phyloP scores from a whole-genome alignment of 2,797 vertebrate genomes.

The Peromyscus melanophrys region DNA sequence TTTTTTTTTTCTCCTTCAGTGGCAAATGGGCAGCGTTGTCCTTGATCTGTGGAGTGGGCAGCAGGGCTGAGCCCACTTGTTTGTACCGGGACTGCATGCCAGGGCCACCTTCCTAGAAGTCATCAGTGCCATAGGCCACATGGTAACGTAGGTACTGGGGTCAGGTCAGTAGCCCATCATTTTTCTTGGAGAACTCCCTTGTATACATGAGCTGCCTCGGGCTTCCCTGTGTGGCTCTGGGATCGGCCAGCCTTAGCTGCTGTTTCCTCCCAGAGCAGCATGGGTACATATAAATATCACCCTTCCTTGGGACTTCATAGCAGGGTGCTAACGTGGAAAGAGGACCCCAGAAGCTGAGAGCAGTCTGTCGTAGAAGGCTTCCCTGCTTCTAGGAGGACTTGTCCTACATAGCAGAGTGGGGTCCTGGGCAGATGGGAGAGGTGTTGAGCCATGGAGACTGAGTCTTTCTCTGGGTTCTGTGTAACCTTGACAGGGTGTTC shows the following conservation, averaged over 20 bases:
- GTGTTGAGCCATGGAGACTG: neutral
- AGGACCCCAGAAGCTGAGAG: fast-evolving
- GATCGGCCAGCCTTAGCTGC: neutral
- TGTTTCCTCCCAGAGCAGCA: neutral
- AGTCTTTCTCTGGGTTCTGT: neutral
- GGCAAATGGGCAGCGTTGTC: neutral
- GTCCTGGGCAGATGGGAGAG: no score
- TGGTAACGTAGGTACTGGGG: neutral
- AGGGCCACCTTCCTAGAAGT: neutral
- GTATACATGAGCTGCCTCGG: neutral
- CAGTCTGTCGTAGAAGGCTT: neutral
- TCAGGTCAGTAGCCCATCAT: neutral
- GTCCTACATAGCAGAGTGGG: neutral
- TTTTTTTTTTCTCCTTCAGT: neutral
- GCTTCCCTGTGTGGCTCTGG: neutral
- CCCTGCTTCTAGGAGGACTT: no score
- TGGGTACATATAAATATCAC: neutral
- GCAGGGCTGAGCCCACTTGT: neutral
- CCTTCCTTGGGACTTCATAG: neutral
- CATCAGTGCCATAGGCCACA: neutral
- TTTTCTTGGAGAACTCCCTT: neutral
- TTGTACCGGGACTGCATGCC: neutral
- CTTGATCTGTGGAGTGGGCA: neutral
- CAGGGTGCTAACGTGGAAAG: neutral
- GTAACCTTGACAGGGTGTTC: neutral